Base-by-base conservation (phyloP, 2,888 invertebrate species). In the Apotomis capreana region DNA sequence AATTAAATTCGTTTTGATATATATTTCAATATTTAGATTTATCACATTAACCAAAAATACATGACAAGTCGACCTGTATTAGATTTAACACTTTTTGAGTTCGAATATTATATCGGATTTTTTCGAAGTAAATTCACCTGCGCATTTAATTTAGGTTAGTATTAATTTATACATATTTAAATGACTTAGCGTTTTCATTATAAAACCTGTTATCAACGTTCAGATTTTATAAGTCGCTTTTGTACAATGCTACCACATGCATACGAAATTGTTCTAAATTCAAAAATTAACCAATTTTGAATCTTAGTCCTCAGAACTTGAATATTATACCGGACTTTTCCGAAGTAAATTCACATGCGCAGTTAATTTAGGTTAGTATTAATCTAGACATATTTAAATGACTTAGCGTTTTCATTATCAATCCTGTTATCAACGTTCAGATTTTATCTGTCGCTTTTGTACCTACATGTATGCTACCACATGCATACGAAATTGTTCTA, bases 181-280 rank as follows among this genome's bases (percentile, higher is more conserved):
- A 68, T 68, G 36, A 59, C 54, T 36, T 52, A 59, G 44, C 9
- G 40, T 54, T 15, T 26, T 13, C 52, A 49, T 58, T 46, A 55
- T 68, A 58, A 71, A 64, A 64, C 55, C n/a, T 69, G 59, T 54
- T 64, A 73, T 64, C 60, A 40, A 49, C 49, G 52, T 44, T 69
- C 60, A 51, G 68, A 68, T 68, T 62, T 44, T 63, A 68, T 68
- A 62, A 58, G 5, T 9, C 52, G 44, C n/a, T n/a, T n/a, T n/a
- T n/a, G n/a, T n/a, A n/a, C n/a, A n/a, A n/a, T n/a, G n/a, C n/a
- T n/a, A n/a, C n/a, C n/a, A n/a, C n/a, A n/a, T n/a, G n/a, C n/a
- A n/a, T n/a, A n/a, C n/a, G n/a, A n/a, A n/a, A n/a, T n/a, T n/a
- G n/a, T n/a, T n/a, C 40, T 15, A 13, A 13, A 12, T 37, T 44